A percentile compares a stretch with the other conserved stretches of the same genome.
Evolutionary conservation across 2,797 vertebrate genomes (phyloP).

Genomic region (Knipowitschia caucasica): DNA sequence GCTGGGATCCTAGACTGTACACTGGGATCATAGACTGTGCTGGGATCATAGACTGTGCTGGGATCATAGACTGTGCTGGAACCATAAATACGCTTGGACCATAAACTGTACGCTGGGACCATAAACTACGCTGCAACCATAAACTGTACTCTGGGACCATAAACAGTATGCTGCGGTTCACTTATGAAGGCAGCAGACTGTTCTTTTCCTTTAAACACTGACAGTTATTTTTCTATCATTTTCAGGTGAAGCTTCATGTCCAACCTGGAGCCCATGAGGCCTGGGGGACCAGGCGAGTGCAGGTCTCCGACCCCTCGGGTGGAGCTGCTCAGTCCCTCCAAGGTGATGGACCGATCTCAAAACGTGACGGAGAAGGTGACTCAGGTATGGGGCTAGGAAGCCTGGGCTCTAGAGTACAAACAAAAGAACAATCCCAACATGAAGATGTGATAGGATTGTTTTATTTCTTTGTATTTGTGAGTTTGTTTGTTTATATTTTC

Average conservation of each 20-base stretch:
- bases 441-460: neutral
- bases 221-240: conserved; percentile 6
- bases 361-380: conserved; percentile 95
- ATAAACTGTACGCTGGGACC: no score
- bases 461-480: conserved; percentile 8
- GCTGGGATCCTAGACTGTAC: no score
- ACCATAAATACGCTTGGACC: no score
- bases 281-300: conserved; percentile 76
- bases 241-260: conserved; percentile 69
- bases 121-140: no score
- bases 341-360: conserved; percentile 87
- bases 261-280: conserved; percentile 80
- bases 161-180: no score
- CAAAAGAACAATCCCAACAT: neutral
- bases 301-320: conserved; percentile 76
- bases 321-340: conserved; percentile 87
- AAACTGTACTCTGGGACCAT: no score
- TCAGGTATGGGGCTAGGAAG: conserved; percentile 74
- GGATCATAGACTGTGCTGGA: no score
- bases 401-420: conserved; percentile 8
- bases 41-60: no score
- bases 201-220: neutral
- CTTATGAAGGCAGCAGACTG: no score
- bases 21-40: no score
- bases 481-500: conserved; percentile 15